These are phyloP conservation scores for Sinocyclocheilus anophthalmus DNA, from an alignment of 2,113 vertebrate species.

Conservation along the genomic window DNA sequence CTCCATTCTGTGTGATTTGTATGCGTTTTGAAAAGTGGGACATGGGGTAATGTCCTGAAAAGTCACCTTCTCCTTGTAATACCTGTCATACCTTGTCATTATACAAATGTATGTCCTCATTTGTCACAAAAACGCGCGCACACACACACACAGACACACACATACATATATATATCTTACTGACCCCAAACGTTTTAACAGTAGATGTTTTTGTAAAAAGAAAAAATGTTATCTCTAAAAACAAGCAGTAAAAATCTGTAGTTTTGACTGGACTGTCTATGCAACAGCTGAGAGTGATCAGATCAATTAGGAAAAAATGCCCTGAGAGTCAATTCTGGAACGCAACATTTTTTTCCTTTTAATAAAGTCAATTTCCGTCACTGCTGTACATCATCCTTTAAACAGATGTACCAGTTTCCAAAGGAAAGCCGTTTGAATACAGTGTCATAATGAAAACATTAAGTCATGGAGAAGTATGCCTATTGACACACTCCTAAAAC, in stretches of 20 bases:
- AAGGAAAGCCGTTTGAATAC: neutral
- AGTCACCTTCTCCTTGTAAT: no score
- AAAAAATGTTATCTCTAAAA: neutral
- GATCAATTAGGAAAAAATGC: neutral
- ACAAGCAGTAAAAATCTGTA: neutral
- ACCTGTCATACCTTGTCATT: no score
- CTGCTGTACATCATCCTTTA: neutral
- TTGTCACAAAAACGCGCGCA: no score
- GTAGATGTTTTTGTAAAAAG: no score
- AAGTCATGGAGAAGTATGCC: neutral
- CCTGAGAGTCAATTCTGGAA: neutral
- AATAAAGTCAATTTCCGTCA: neutral
- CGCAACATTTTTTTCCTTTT: neutral
- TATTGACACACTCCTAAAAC: constrained; percentile 9
- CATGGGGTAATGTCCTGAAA: no score
- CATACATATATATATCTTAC: no score
- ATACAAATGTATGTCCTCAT: no score
- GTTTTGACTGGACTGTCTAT: neutral
- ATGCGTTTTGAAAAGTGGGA: no score
- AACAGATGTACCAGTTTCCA: neutral
- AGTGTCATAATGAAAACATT: neutral
- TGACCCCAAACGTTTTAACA: no score
- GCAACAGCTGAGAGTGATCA: neutral
- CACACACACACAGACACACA: no score
- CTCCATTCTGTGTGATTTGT: no score